These are phyloP conservation scores for Xiphophorus couchianus DNA, from an alignment of 2,113 vertebrate species.

Conservation along the genomic window DNA sequence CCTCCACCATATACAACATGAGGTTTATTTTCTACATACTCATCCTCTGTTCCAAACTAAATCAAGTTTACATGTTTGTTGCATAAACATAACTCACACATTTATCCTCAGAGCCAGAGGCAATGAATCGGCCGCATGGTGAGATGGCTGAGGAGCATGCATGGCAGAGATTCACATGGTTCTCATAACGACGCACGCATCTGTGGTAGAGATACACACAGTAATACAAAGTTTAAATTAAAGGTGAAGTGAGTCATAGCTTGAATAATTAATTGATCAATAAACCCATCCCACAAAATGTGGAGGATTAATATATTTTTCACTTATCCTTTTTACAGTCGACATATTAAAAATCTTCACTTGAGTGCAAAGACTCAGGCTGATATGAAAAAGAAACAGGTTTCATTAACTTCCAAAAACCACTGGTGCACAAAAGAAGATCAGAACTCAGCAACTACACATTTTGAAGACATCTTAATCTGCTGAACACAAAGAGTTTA, in stretches of 20 bases:
- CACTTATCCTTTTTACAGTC: neutral
- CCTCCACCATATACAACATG: too few species aligned
- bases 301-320: neutral
- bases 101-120: constrained; percentile 89
- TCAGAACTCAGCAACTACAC: constrained; percentile 12
- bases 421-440: neutral
- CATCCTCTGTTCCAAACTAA: too few species aligned
- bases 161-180: constrained; percentile 79
- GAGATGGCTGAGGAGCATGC: constrained; percentile 84
- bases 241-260: neutral
- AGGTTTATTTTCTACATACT: too few species aligned
- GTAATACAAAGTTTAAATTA: constrained; percentile 13
- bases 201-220: constrained; percentile 60
- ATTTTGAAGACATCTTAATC: constrained; percentile 25
- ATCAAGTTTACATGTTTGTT: too few species aligned
- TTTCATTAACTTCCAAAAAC: neutral
- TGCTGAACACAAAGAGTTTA: constrained; percentile 29
- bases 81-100: constrained; percentile 70
- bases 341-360: neutral
- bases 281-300: neutral
- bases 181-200: constrained; percentile 87
- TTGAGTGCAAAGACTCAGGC: neutral
- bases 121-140: constrained; percentile 86
- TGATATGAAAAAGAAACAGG: neutral
- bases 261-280: neutral